Evolutionary conservation across 2,888 invertebrate genomes (phyloP).

Genomic region (Cheilosia variabilis): DNA sequence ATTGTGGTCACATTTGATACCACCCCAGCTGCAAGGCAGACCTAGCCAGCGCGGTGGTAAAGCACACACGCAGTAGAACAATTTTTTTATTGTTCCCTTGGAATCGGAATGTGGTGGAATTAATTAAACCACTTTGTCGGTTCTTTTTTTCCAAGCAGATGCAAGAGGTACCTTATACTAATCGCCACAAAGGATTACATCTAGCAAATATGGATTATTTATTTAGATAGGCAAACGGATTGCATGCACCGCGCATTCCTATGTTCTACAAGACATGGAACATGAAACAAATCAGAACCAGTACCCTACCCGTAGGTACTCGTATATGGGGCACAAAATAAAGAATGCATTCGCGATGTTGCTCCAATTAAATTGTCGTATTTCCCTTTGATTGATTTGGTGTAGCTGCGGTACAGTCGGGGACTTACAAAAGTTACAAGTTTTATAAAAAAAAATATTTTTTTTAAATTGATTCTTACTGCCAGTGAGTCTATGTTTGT

Average conservation of each 20-base stretch:
- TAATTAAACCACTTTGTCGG: slow-evolving; percentile 61
- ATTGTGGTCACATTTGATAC: slow-evolving; percentile 62
- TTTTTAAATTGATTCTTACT: no score
- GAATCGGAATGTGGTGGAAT: slow-evolving; percentile 63
- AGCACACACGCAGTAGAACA: slow-evolving; percentile 45
- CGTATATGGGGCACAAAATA: slow-evolving; percentile 6
- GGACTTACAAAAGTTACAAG: neutral
- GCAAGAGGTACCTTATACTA: slow-evolving; percentile 38
- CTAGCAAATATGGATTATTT: slow-evolving; percentile 24
- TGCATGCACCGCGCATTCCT: slow-evolving; percentile 63
- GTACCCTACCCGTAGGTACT: neutral
- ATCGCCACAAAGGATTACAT: slow-evolving; percentile 65
- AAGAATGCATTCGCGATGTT: slow-evolving; percentile 37
- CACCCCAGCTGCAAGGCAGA: slow-evolving; percentile 60
- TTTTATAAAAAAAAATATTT: no score
- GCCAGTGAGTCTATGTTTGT: no score
- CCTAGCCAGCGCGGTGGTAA: slow-evolving; percentile 28
- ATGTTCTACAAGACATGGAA: slow-evolving; percentile 58
- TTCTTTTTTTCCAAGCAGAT: slow-evolving; percentile 35
- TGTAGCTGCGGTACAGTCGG: neutral
- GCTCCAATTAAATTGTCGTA: slow-evolving; percentile 39
- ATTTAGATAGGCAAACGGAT: slow-evolving; percentile 50
- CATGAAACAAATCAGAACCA: slow-evolving; percentile 29
- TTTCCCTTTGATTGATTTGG: slow-evolving; percentile 29
- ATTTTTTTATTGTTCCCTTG: slow-evolving; percentile 37